Evolutionary conservation across 2,113 vertebrate genomes (phyloP).

Genomic region (Dipodomys ordii): DNA sequence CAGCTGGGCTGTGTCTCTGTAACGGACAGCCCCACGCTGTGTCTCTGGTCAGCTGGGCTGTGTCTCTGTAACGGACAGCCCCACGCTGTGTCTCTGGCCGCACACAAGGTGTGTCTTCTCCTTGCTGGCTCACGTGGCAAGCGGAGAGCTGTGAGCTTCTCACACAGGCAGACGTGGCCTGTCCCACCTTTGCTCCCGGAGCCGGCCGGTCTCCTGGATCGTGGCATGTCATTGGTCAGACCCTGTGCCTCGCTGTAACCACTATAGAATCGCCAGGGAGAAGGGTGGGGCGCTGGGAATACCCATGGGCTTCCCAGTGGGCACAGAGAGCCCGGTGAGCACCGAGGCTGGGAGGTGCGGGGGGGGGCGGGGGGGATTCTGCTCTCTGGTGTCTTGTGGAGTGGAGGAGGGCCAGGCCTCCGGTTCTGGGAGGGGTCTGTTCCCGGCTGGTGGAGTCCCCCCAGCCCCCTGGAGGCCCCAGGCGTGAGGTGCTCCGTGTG

Average conservation of each 20-base stretch:
- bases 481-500: slow-evolving; percentile 31
- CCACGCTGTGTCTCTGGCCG: background rate
- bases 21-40: too few species aligned
- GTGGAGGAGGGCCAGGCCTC: too few species aligned
- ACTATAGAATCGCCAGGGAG: too few species aligned
- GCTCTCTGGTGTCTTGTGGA: too few species aligned
- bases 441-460: background rate
- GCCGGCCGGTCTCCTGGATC: too few species aligned
- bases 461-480: background rate
- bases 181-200: accelerated
- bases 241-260: background rate
- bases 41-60: background rate
- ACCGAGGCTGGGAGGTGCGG: accelerated
- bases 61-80: background rate
- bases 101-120: too few species aligned
- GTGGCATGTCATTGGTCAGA: background rate
- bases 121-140: accelerated
- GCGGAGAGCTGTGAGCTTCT: background rate
- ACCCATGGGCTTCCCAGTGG: background rate
- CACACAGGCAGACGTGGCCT: background rate
- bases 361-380: too few species aligned
- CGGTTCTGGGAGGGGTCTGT: too few species aligned
- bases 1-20: too few species aligned
- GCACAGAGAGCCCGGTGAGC: background rate
- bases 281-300: background rate